Base-by-base conservation (phyloP, 2,888 invertebrate genomes). In the Vannuccia rotundouncinata region DNA sequence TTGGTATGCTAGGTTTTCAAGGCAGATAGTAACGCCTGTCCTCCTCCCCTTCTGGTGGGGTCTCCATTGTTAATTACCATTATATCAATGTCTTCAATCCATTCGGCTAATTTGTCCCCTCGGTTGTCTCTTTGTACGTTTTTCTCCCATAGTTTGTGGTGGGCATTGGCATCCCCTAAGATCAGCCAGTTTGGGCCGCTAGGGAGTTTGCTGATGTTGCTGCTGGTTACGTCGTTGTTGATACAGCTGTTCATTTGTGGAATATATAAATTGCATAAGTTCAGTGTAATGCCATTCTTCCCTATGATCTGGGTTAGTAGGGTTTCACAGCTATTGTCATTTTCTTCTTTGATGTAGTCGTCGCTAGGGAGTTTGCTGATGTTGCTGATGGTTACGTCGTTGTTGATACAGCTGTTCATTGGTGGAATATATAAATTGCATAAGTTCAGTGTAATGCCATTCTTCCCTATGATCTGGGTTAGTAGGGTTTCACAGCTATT, bases 101-200 rank as follows among this genome's bases (percentile, higher is more conserved):
- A 66, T 22, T 66, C 66, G 66, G 66, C 66, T 66, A 66, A 22
- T 22, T 66, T 66, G 2, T 66, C 66, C 25, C 66, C 66, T 27
- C 66, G 13, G 66, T 22, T 66, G 66, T 66, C 66, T 22, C 66
- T n/a, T n/a, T 66, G 66, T 17, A 66, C 25, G 2, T n/a, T 22
- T 17, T 66, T 66, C 22, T 66, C 66, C 66, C 66, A 66, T 66
- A 66, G 66, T 66, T 66, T 27, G 22, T 66, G 66, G 66, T 66
- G 66, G 5, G 66, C 66, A 22, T 66, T 66, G 5, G 25, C 2
- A 27, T 66, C 66, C 25, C 66, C 66, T 5, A 66, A 22, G 13
- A 66, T 66, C 10, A 66, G 66, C 66, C 66, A 66, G 22, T 66
- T 66, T 22, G 13, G 22, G 25, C 66, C 66, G 25, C 25, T 66